phyloP scores from a whole-genome alignment of 1,140 invertebrate species.

The Apis cerana region DNA sequence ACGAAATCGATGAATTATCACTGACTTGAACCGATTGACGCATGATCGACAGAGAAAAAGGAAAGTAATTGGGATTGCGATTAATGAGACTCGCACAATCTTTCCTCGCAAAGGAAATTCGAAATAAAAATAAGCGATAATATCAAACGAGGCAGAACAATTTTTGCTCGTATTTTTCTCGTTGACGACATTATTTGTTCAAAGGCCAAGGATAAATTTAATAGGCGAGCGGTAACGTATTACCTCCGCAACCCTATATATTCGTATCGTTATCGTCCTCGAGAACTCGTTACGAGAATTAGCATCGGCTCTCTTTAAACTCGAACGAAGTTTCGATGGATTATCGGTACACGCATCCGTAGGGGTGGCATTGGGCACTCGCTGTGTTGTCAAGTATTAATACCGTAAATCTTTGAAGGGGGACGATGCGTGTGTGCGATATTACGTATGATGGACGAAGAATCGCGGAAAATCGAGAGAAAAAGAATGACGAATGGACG shows the following conservation, averaged over 20 bases:
- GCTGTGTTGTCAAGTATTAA: slow-evolving; percentile 36
- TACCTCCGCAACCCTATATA: background rate
- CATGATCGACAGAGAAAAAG: background rate
- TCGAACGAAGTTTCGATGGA: slow-evolving; percentile 1
- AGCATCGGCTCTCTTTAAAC: background rate
- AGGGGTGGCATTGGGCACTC: background rate
- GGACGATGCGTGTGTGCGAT: slow-evolving; percentile 7
- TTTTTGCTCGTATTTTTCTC: background rate
- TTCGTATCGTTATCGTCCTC: background rate
- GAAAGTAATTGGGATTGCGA: background rate
- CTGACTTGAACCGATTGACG: too few relatives aligned
- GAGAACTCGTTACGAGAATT: slow-evolving; percentile 17
- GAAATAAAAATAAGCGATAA: background rate
- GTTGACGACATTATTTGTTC: slow-evolving; percentile 3
- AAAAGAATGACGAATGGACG: slow-evolving; percentile 45
- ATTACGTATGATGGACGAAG: slow-evolving; percentile 47
- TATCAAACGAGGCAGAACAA: background rate
- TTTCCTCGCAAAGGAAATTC: background rate
- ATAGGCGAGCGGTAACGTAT: background rate
- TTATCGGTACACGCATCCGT: background rate
- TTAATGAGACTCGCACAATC: background rate
- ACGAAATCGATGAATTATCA: too few relatives aligned
- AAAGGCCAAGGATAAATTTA: background rate
- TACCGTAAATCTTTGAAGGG: slow-evolving; percentile 4
- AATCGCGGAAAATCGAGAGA: slow-evolving; percentile 39